These are phyloP conservation scores for Petrocephalus microphthalmus DNA, from an alignment of 2,113 vertebrate genomes.

Conservation along the genomic window DNA sequence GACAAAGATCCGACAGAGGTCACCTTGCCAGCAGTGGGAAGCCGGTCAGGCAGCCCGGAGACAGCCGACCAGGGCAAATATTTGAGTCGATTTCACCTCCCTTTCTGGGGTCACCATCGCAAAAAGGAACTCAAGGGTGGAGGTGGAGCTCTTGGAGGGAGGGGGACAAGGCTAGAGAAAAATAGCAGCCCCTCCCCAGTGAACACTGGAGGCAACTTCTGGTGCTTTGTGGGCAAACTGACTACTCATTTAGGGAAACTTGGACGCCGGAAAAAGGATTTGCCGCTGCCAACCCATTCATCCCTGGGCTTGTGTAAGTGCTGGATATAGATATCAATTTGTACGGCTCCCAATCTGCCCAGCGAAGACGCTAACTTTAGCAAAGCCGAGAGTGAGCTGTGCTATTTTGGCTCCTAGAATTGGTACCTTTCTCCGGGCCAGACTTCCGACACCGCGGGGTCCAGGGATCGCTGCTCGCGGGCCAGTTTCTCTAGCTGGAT, in stretches of 20 bases:
- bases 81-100: slow-evolving; percentile 50
- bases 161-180: slow-evolving; percentile 36
- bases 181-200: slow-evolving; percentile 48
- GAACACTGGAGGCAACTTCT: slow-evolving; percentile 58
- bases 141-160: slow-evolving; percentile 29
- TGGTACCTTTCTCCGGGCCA: slow-evolving; percentile 33
- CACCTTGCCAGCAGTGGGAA: slow-evolving; percentile 39
- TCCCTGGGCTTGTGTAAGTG: slow-evolving; percentile 54
- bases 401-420: slow-evolving; percentile 46
- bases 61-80: slow-evolving; percentile 53
- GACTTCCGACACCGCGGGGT: slow-evolving; percentile 31
- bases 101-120: slow-evolving; percentile 37
- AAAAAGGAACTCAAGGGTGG: slow-evolving; percentile 31
- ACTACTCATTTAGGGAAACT: slow-evolving; percentile 59
- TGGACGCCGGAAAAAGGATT: slow-evolving; percentile 52
- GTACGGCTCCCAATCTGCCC: slow-evolving; percentile 41
- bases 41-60: slow-evolving; percentile 36
- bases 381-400: slow-evolving; percentile 31
- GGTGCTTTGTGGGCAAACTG: slow-evolving; percentile 56
- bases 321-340: slow-evolving; percentile 58
- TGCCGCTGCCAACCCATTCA: slow-evolving; percentile 47
- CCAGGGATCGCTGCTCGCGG: slow-evolving; percentile 27
- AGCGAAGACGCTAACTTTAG: slow-evolving; percentile 55
- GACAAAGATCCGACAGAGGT: slow-evolving; percentile 26
- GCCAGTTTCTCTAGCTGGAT: slow-evolving; percentile 3